Evolutionary conservation across 2,888 invertebrate species (phyloP), one percentile per base, ranked within the genome.

Genomic region (Lithosia quadra): DNA sequence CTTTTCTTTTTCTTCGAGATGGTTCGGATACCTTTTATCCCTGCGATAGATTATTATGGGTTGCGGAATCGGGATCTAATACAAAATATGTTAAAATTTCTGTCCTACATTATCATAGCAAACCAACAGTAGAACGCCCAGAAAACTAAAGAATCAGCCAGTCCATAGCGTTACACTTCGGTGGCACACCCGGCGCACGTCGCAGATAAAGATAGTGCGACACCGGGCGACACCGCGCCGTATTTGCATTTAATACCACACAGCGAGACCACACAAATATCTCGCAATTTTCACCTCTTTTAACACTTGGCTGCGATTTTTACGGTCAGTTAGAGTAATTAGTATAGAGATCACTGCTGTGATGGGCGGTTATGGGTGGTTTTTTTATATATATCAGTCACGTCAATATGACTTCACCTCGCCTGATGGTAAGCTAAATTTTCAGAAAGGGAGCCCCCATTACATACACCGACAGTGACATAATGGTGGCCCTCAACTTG

Each of bases 211-310:
- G 92, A 92, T 91, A 92, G 90, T 84, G 89, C 86, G 82, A 90
- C 90, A 88, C 84, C 84, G 59, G 63, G 67, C 70, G 86, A 76
- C 81, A 81, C 78, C 80, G 77, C 69, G 7, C 72, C 83, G 86
- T 85, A 92, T 93, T 93, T 92, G 93, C 93, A 93, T 93, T 85
- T 82, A 83, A 78, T 87, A 88, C 93, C 93, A 93, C 93, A 93
- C 93, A 92, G 76, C 78, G 88, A 82, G 92, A 91, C 93, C 93
- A 92, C 72, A 72, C 69, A 72, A 65, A 64, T 73, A 76, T 76
- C 70, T 28, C 58, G 49, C 77, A 80, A 83, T 82, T 83, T 83
- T 82, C 83, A 83, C 82, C 82, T 79, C 76, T 80, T 80, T 82
- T 74, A 73, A 67, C 73, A 71, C 73, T 67, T 61, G 33, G 61